These are phyloP conservation scores for Aeoliscus strigatus DNA, from an alignment of 2,797 vertebrate genomes.

Conservation along the genomic window DNA sequence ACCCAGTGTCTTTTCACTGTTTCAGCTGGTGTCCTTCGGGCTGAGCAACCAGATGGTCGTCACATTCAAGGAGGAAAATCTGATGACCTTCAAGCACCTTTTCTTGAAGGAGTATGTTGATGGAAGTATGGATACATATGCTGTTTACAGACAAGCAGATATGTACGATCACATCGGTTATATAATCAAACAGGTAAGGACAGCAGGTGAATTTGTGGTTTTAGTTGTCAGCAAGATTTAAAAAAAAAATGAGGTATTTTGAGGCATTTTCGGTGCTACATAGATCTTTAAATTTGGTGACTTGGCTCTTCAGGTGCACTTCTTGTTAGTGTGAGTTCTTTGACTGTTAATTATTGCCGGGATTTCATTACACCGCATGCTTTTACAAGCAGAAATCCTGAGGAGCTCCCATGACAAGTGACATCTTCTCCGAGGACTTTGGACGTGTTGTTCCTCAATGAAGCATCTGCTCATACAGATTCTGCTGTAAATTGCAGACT, in stretches of 20 bases:
- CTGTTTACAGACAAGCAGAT: constrained; percentile 85
- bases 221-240: too few relatives aligned
- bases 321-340: not conserved
- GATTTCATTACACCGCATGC: constrained; percentile 14
- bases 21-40: constrained; percentile 89
- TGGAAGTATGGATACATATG: constrained; percentile 74
- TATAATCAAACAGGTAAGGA: constrained; percentile 80
- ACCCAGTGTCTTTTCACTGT: not conserved
- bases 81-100: constrained; percentile 88
- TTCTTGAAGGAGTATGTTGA: constrained; percentile 88
- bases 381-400: not conserved
- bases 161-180: constrained; percentile 86
- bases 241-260: too few relatives aligned
- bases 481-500: not conserved
- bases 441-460: constrained; percentile 8
- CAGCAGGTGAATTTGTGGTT: not conserved
- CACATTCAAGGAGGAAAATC: constrained; percentile 93
- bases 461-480: not conserved
- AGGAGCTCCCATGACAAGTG: constrained; percentile 5
- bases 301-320: too few relatives aligned
- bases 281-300: too few relatives aligned
- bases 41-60: constrained; percentile 98
- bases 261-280: too few relatives aligned
- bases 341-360: constrained; percentile 42
- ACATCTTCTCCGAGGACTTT: constrained; percentile 47